Evolutionary conservation across 2,797 vertebrate genomes (phyloP).

Genomic region (Chrosomus eos): DNA sequence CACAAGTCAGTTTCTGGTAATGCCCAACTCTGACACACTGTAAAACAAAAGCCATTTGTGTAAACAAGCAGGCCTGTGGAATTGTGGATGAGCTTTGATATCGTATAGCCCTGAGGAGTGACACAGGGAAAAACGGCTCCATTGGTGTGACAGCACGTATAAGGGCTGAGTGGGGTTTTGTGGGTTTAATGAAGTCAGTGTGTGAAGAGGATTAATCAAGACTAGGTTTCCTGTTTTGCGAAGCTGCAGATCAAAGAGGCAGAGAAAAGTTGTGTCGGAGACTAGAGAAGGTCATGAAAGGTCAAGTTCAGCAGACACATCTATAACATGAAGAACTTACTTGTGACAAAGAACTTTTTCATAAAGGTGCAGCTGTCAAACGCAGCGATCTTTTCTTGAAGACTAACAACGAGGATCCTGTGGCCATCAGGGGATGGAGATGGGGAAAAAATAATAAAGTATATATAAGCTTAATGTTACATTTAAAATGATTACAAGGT

Average conservation of each 20-base stretch:
- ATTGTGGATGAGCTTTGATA: slow-evolving; percentile 52
- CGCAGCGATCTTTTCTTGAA: slow-evolving; percentile 98
- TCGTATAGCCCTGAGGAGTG: slow-evolving; percentile 39
- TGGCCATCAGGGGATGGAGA: slow-evolving; percentile 41
- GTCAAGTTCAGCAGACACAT: slow-evolving; percentile 32
- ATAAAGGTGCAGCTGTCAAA: slow-evolving; percentile 99
- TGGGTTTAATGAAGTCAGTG: slow-evolving; percentile 54
- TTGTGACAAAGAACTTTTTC: slow-evolving; percentile 99
- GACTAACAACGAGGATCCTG: slow-evolving; percentile 94
- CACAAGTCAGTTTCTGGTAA: slow-evolving; percentile 54
- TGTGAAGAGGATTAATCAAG: slow-evolving; percentile 51
- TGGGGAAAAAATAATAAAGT: neutral
- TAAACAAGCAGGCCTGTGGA: slow-evolving; percentile 38
- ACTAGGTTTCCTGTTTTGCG: slow-evolving; percentile 34
- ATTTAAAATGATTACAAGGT: neutral
- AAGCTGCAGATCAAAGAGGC: slow-evolving; percentile 43
- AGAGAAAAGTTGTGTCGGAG: slow-evolving; percentile 18
- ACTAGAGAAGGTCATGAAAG: slow-evolving; percentile 40
- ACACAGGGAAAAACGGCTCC: slow-evolving; percentile 36
- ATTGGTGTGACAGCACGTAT: slow-evolving; percentile 15
- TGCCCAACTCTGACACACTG: slow-evolving; percentile 37
- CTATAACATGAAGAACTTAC: slow-evolving; percentile 76
- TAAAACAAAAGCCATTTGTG: slow-evolving; percentile 43
- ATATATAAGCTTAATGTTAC: neutral
- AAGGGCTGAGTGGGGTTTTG: slow-evolving; percentile 18